Evolutionary conservation across 1,140 invertebrate species (phyloP), one percentile per base, ranked within the genome.

Genomic region (Homalodisca vitripennis): DNA sequence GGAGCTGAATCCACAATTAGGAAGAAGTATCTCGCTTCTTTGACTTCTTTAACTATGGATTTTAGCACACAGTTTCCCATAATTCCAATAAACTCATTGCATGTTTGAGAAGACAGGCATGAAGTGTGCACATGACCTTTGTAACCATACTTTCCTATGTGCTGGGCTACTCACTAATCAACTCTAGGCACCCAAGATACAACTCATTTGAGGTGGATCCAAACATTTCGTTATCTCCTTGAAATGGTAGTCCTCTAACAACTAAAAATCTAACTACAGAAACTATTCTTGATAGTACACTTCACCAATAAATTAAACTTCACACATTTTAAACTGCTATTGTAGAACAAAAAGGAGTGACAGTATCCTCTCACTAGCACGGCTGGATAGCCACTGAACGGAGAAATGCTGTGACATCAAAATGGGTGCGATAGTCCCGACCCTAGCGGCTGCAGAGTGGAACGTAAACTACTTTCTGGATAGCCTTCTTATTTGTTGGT

Each of bases 1-100:
- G 71, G 74, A 31, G 74, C 75, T 17, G 70, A 76, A 68, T 77
- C 74, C 34, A 77, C 57, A 55, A 74, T 73, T 29, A 77, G 66
- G 26, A 68, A 72, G 69, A 68, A 78, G 67, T 77, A 78, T 65
- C 73, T 75, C 13, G 51, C 70, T 46, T 57, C 34, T 41, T 74
- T 73, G 13, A 72, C 26, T 68, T 72, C 72, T 30, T 53, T 53
- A 12, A 72, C 13, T 27, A 75, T 72, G 60, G n/a, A 55, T 24
- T 67, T 46, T 24, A 51, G 20, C n/a, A 74, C 69, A 68, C 72
- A 41, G 14, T 65, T 66, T 26, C 51, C 65, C 53, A 73, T 69
- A 13, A 74, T 26, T 13, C 60, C 24, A 41, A 73, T 70, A 32
- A 75, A 47, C 70, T 75, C 66, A 62, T 68, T 27, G 53, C 47